Base-by-base conservation (phyloP, 2,888 invertebrate species). In the Drosophila borborema region DNA sequence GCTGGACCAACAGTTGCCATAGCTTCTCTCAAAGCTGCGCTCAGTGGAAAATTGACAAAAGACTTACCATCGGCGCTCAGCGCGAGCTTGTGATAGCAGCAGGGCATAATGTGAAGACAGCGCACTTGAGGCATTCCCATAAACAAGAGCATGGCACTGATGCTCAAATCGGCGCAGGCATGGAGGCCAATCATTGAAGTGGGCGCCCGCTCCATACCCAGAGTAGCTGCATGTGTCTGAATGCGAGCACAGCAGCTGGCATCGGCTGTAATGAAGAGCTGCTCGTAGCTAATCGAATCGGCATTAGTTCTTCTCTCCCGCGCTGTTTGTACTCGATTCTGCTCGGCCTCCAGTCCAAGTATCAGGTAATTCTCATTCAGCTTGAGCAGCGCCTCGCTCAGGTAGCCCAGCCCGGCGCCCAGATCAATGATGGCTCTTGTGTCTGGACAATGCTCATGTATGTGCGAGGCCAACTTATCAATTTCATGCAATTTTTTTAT, bases 61-160 rank as follows among this genome's bases (percentile, higher is more conserved):
- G n/a, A n/a, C 9, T 43, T 20, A 0, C 28, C 28, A n/a, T 49
- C 20, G 8, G 3, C 10, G 31, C 46, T 46, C 40, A 93, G 66
- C 60, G 92, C 87, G 91, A 97, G 94, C 92, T 96, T 96, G 91
- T 97, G 97, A 86, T 97, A 97, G 89, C 97, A 97, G 87, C 97
- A 97, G 5, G 97, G 96, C 94, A 97, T 95, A 16, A 97, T 93
- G 51, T 96, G 94, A 28, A 96, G 90, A 18, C 94, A 92, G 71
- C 93, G 94, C 0, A 95, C 95, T 41, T 92, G 91, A 9, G 93
- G 87, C 91, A 96, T 94, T 82, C 94, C 93, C 46, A 94, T 87
- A 92, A 96, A 97, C 77, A 96, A 92, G 81, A 95, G 94, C 56
- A 96, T 94, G 10, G 96, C 95, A 63, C 94, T 94, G 28, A 96